These are phyloP conservation scores for Caenorhabditis sp. DNA, from an alignment of 2,888 invertebrate species.

Conservation along the genomic window DNA sequence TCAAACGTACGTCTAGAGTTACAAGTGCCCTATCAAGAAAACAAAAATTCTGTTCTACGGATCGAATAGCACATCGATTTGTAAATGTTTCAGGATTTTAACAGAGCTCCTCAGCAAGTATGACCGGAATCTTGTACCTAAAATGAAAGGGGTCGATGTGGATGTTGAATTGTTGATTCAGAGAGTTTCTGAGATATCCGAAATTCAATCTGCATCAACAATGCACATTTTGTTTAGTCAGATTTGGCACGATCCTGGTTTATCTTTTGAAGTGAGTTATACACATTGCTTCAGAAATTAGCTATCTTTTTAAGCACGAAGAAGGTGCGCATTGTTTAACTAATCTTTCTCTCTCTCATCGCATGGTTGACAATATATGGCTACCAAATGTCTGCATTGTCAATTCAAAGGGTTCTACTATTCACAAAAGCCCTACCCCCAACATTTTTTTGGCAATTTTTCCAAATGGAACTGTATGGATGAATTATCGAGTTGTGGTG, in stretches of 20 bases:
- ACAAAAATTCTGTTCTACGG: neutral
- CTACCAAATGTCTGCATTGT: constrained; percentile 82
- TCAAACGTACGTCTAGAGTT: constrained; percentile 14
- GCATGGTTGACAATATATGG: constrained; percentile 81
- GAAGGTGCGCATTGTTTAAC: constrained; percentile 82
- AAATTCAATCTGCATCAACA: constrained; percentile 76
- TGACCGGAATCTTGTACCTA: constrained; percentile 82
- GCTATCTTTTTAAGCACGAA: constrained; percentile 72
- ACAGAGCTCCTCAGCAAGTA: constrained; percentile 79
- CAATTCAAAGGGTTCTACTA: constrained; percentile 75
- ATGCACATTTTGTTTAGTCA: constrained; percentile 82
- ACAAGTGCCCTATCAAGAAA: constrained; percentile 15
- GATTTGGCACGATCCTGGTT: constrained; percentile 83
- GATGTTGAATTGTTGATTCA: constrained; percentile 81
- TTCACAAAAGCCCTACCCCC: constrained; percentile 82
- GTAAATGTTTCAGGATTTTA: constrained; percentile 71
- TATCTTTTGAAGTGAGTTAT: constrained; percentile 77
- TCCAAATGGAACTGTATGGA: constrained; percentile 82
- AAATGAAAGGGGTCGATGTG: constrained; percentile 82
- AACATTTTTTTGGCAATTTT: constrained; percentile 83
- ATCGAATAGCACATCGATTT: neutral
- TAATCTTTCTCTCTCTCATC: constrained; percentile 80
- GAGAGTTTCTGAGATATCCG: constrained; percentile 74
- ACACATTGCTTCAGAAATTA: neutral
- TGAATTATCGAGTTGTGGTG: constrained; percentile 79